A percentile compares a stretch with the other conserved stretches of the same genome.
These are phyloP conservation scores for Malacosoma neustria DNA, from an alignment of 2,888 invertebrate genomes.

Conservation along the genomic window DNA sequence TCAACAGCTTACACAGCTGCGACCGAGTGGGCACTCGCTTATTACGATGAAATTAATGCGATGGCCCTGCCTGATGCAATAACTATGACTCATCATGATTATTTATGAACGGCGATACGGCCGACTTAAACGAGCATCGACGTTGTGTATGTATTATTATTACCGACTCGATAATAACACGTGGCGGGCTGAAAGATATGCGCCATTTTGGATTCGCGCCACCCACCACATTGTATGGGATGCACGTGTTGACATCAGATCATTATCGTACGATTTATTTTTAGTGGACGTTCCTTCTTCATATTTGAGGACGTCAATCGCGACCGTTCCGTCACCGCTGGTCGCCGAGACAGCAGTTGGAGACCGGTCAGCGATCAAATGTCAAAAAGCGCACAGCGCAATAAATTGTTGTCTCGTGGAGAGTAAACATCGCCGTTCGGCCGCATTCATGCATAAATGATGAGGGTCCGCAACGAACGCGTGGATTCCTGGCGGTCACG, in stretches of 20 bases:
- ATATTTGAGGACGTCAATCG: conserved; percentile 25
- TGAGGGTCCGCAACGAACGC: conserved; percentile 62
- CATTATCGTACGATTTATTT: conserved; percentile 22
- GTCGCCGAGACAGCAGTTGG: conserved; percentile 19
- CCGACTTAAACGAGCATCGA: not conserved
- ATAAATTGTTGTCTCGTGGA: conserved; percentile 70
- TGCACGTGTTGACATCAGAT: conserved; percentile 3
- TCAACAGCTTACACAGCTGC: conserved; percentile 57
- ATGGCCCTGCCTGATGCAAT: conserved; percentile 37
- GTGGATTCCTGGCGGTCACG: conserved; percentile 70
- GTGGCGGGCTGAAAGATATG: not conserved
- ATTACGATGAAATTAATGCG: conserved; percentile 44
- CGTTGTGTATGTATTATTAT: not conserved
- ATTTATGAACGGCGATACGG: conserved; percentile 5
- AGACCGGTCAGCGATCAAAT: conserved; percentile 52
- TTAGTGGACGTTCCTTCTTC: conserved; percentile 16
- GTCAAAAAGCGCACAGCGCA: conserved; percentile 70
- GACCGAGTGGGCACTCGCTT: conserved; percentile 21
- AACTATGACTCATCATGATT: conserved; percentile 17
- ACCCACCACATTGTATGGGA: not conserved
- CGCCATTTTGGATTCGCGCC: conserved; percentile 13
- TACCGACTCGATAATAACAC: not conserved
- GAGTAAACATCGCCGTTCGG: conserved; percentile 68
- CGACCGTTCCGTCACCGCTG: conserved; percentile 43
- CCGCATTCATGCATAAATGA: conserved; percentile 74